Base-by-base conservation (phyloP, 1,140 invertebrate species). In the Telenomus remus region DNA sequence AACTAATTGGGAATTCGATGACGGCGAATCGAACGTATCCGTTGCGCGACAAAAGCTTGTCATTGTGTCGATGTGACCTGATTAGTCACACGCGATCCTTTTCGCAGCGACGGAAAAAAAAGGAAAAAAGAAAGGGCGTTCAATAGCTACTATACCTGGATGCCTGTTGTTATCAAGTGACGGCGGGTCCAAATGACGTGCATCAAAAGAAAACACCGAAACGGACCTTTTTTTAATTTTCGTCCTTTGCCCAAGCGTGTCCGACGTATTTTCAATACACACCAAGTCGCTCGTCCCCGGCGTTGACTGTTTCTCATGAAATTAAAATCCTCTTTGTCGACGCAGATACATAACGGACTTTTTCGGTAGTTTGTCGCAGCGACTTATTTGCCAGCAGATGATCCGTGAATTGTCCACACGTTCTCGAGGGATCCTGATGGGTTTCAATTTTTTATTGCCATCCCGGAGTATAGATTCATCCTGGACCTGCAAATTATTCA, bases 1-100 rank as follows among this genome's bases (percentile, higher is more conserved):
- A 82, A 82, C 80, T 82, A 82, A 82, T 82, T 80, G 81, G 73
- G 69, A 76, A 76, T 71, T 78, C 71, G 77, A 82, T 80, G 70
- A 68, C 42, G 65, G n/a, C 27, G 44, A 64, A 69, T 71, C 64
- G 59, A 72, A 64, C 66, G 60, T 50, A 56, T 71, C 13, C 39
- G 15, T 15, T 19, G 39, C 37, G 10, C 69, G 47, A 64, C 51
- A 42, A 72, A 72, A 71, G 47, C 27, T 47, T 74, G 57, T 66
- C 74, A 71, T 76, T 76, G 61, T 71, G 60, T 49, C 56, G 46
- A 68, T 65, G 43, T 60, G 66, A 59, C 59, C 73, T 78, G 79
- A 81, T 82, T 82, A 81, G 81, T 81, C 78, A 80, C 81, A 81
- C 79, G 77, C 69, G 76, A 78, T 68, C 70, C 70, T 68, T 78